Evolutionary conservation across 2,888 invertebrate species (phyloP), one percentile per base, ranked within the genome.

Genomic region (Urechis unicinctus): DNA sequence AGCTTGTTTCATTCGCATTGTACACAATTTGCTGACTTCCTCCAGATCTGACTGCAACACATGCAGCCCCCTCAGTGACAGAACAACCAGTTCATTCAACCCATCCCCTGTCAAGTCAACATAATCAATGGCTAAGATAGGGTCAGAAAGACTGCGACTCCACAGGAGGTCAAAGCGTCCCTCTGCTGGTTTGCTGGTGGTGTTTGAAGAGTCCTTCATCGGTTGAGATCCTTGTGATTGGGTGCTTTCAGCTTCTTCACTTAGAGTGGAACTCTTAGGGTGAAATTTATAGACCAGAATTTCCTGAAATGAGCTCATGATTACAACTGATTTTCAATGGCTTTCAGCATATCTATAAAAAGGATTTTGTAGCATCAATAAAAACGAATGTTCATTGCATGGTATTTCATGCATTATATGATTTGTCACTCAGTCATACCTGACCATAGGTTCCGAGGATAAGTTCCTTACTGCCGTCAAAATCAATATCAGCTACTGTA

Each of bases 391-490:
- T n/a, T n/a, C n/a, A n/a, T n/a, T n/a, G n/a, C n/a, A n/a, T n/a
- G n/a, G n/a, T n/a, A n/a, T n/a, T n/a, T n/a, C n/a, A n/a, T n/a
- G n/a, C n/a, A n/a, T n/a, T n/a, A n/a, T n/a, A n/a, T n/a, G n/a
- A n/a, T n/a, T 13, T 9, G 22, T n/a, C 13, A 17, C 36, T 52
- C 4, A 30, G 26, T 25, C 36, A 6, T n/a, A 56, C 84, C 74
- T 85, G 84, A 36, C 83, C 83, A 73, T 85, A 86, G 9, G 84
- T 86, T 53, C 87, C 87, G 36, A 88, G 74, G 25, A 87, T 67
- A 56, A 88, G 83, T 78, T 87, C 87, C 66, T 84, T 82, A 54
- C 79, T 73, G 1, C 86, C 85, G 75, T 87, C 87, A 80, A 87
- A 84, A 73, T 87, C 85, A 51, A 87, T 79, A 73, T 88, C 87